phyloP scores from a whole-genome alignment of 2,113 vertebrate species.

The Calidris pugnax region DNA sequence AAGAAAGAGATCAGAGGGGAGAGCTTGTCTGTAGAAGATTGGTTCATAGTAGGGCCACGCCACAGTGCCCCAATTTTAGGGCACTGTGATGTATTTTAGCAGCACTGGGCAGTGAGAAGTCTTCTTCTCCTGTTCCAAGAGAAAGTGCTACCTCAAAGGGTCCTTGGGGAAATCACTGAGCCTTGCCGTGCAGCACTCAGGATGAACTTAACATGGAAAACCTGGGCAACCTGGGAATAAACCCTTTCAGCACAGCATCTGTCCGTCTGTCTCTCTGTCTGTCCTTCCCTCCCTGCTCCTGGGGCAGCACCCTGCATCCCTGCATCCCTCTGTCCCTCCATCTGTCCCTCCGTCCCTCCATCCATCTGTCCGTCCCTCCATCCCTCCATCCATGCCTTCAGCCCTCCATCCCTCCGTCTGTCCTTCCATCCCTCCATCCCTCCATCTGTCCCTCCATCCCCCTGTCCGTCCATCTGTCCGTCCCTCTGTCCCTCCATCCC shows the following conservation, averaged over 20 bases:
- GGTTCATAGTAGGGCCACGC: neutral
- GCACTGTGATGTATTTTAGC: neutral
- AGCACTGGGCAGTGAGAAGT: neutral
- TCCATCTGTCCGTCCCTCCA: too few species aligned
- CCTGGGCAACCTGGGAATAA: neutral
- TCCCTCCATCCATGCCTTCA: too few species aligned
- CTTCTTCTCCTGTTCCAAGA: neutral
- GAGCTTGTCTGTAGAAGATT: neutral
- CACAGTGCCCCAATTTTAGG: neutral
- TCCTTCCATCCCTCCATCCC: neutral
- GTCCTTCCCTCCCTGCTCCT: neutral
- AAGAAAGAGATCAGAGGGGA: neutral
- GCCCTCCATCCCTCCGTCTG: too few species aligned
- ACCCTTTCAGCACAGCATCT: neutral
- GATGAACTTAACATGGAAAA: neutral
- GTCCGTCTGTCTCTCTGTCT: neutral
- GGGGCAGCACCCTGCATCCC: neutral
- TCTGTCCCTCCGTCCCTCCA: neutral
- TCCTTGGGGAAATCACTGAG: neutral
- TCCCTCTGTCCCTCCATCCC: too few species aligned
- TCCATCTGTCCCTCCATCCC: too few species aligned
- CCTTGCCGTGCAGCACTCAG: too few species aligned
- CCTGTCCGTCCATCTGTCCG: neutral
- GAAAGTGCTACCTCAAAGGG: neutral
- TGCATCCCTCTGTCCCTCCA: neutral